Base-by-base conservation (phyloP, 2,797 vertebrate genomes). In the Hapalemur alaotrensis region DNA sequence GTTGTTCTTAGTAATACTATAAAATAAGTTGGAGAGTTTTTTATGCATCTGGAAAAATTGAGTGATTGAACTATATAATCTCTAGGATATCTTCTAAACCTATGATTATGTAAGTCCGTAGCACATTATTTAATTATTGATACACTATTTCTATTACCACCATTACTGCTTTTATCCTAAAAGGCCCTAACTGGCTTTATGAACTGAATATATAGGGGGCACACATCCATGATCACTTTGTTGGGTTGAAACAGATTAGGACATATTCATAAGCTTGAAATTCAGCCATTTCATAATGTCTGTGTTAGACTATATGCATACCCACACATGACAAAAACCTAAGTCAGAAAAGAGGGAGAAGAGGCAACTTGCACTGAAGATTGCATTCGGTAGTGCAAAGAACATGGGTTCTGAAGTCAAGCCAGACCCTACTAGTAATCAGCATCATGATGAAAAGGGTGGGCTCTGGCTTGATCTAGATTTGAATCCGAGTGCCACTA, bases 1-100 rank as follows among this genome's bases (percentile, higher is more conserved):
- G 41, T 91, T 92, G 69, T 35, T 86, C 32, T 91, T 92, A 90
- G 50, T 54, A 41, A 72, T 54, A 43, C 18, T 73, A 28, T 86
- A 96, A 63, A 70, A 30, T 25, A 81, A 98, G 20, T 11, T 57
- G 11, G 30, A 84, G 22, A 83, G 13, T 50, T 82, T 73, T 96
- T 82, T 65, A 4, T 83, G 91, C 35, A 38, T 86, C n/a, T 96
- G 85, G 28, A 75, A 93, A 91, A 88, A 72, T 20, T 46, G 13
- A 7, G 10, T 78, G 48, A 5, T 84, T 81, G n/a, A 94, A 69
- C 23, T 75, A 52, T 4, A 57, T 63, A 43, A 92, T 54, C 28
- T 67, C 20, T 76, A 85, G 43, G 4, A 61, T 76, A 81, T 17
- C 22, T 50, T 69, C 38, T 80, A 79, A 72, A 15, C 35, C 35